phyloP scores from a whole-genome alignment of 2,888 invertebrate species.

The Mythimna pallens region DNA sequence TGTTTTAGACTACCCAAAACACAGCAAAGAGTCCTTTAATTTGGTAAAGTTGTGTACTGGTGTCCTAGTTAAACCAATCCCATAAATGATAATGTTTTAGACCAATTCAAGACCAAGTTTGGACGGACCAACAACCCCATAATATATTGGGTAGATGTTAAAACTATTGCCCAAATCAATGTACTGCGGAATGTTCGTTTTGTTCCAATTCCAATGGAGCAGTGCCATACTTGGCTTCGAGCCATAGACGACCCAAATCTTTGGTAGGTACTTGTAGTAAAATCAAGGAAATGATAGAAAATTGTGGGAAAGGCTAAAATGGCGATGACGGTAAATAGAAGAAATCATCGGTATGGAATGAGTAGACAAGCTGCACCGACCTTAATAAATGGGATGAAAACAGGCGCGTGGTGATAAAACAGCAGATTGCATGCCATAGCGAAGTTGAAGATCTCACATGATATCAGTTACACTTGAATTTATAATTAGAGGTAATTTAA shows the following conservation, averaged over 20 bases:
- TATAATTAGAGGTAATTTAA: too few species aligned
- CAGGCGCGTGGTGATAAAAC: background rate
- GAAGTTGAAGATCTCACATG: background rate
- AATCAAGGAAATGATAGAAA: too few species aligned
- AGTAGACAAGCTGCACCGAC: too few species aligned
- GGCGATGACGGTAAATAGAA: too few species aligned
- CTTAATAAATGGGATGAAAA: too few species aligned
- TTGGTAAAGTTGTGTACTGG: background rate
- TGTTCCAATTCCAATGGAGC: conserved; percentile 18
- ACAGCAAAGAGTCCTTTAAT: background rate
- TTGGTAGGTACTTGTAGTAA: too few species aligned
- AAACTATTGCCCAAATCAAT: conserved; percentile 24
- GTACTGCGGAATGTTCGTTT: conserved; percentile 24
- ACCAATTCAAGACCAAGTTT: conserved; percentile 9
- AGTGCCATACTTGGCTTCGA: conserved; percentile 24
- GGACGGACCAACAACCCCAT: conserved; percentile 6
- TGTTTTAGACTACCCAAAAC: background rate
- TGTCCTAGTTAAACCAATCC: background rate
- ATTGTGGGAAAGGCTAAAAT: too few species aligned
- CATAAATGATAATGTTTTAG: conserved; percentile 5
- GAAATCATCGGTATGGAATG: too few species aligned
- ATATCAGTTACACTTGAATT: background rate
- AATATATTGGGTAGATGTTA: conserved; percentile 8
- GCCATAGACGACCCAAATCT: conserved; percentile 22
- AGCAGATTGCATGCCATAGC: background rate